Evolutionary conservation across 53 echinoderm and acorn worm genomes (phyloP).

Genomic region (Pentamera pediparva): DNA sequence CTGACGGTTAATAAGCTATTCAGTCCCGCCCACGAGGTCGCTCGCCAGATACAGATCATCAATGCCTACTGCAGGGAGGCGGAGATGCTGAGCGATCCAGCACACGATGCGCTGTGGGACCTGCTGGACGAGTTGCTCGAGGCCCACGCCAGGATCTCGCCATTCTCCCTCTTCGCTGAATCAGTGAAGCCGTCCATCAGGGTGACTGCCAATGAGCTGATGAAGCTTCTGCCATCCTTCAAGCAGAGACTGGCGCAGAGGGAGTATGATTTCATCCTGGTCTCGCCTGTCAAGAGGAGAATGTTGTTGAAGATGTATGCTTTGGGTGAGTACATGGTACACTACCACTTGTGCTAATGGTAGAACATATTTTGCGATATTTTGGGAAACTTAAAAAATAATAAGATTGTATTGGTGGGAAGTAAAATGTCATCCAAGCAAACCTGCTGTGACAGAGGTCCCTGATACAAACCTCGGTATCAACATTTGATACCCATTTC

Average conservation of each 20-base stretch:
- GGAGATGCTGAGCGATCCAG: conserved; percentile 74
- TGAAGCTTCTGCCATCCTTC: conserved; percentile 89
- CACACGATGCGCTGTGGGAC: conserved; percentile 95
- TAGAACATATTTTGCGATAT: too few species aligned
- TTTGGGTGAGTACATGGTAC: conserved; percentile 60
- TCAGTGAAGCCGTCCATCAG: conserved; percentile 84
- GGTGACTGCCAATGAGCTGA: conserved; percentile 79
- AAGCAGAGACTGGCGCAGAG: conserved; percentile 90
- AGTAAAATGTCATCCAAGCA: too few species aligned
- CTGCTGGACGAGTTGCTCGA: conserved; percentile 96
- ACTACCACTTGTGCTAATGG: too few species aligned
- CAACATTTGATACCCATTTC: too few species aligned
- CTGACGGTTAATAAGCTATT: conserved; percentile 75
- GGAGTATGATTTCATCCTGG: conserved; percentile 92
- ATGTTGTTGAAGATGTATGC: conserved; percentile 96
- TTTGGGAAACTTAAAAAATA: too few species aligned
- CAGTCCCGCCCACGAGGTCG: conserved; percentile 91
- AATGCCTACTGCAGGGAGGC: conserved; percentile 98
- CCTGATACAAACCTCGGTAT: too few species aligned
- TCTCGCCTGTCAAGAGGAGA: conserved; percentile 77
- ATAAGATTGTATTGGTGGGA: too few species aligned
- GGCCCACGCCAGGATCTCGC: conserved; percentile 78
- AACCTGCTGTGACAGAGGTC: too few species aligned
- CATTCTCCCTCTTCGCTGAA: conserved; percentile 79
- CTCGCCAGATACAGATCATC: conserved; percentile 95